Conservation (phyloP, 2,797 vertebrate species). For the Sphaeramia orbicularis region DNA sequence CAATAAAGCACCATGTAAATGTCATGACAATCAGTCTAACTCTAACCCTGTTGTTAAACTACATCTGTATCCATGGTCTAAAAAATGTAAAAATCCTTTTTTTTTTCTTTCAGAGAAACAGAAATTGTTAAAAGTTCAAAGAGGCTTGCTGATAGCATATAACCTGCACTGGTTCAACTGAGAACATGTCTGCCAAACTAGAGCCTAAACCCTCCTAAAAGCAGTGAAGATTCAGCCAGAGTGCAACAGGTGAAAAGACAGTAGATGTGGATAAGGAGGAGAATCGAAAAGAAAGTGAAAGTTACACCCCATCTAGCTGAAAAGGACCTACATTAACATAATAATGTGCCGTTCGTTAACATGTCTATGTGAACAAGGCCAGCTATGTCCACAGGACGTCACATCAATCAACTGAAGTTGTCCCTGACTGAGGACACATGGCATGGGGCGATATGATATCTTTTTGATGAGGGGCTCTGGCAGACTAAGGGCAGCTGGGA, state of each 20-base stretch:
- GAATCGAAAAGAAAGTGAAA: conserved; percentile 6
- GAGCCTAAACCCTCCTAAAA: not conserved
- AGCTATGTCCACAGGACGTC: conserved; percentile 36
- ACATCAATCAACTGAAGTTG: conserved; percentile 41
- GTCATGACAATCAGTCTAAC: too few relatives aligned
- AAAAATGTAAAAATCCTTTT: too few relatives aligned
- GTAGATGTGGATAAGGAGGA: not conserved
- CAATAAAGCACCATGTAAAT: not conserved
- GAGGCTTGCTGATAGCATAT: too few relatives aligned
- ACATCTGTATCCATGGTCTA: too few relatives aligned
- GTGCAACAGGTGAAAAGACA: conserved; percentile 4
- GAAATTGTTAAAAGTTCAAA: too few relatives aligned
- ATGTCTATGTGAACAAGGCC: conserved; percentile 33
- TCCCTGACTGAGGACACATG: conserved; percentile 9
- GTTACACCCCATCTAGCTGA: conserved; percentile 31
- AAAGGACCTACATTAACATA: conserved; percentile 45
- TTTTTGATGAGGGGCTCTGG: conserved; percentile 1
- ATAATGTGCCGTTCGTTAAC: conserved; percentile 35
- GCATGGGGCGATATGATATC: conserved; percentile 11
- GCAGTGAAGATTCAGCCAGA: conserved; percentile 3
- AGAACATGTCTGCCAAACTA: conserved; percentile 12
- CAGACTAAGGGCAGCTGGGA: not conserved
- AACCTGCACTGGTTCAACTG: not conserved
- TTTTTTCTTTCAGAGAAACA: too few relatives aligned
- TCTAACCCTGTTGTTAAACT: too few relatives aligned